Evolutionary conservation across 1,140 invertebrate species (phyloP).

Genomic region (Elysia chlorotica): DNA sequence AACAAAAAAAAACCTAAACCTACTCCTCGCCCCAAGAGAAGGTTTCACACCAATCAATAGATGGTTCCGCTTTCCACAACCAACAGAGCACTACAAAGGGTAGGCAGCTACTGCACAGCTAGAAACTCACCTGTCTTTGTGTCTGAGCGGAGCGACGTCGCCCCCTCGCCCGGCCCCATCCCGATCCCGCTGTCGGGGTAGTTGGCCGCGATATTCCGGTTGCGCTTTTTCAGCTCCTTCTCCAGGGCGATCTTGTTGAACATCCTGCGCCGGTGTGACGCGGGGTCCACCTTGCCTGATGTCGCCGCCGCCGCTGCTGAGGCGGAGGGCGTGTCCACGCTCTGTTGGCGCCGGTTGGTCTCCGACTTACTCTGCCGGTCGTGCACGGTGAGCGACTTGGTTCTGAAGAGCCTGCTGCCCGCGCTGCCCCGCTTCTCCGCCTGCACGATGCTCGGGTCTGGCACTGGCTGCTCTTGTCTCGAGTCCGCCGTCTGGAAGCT

Average conservation of each 20-base stretch:
- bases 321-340: slow-evolving; percentile 19
- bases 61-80: neutral
- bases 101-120: neutral
- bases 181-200: slow-evolving; percentile 59
- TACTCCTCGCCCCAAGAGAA: neutral
- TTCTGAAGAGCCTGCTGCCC: slow-evolving; percentile 23
- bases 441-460: too few species aligned
- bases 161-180: slow-evolving; percentile 41
- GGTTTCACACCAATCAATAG: neutral
- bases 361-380: slow-evolving; percentile 26
- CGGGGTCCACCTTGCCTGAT: slow-evolving; percentile 13
- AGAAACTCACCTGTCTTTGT: slow-evolving; percentile 26
- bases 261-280: slow-evolving; percentile 21
- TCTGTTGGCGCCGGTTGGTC: slow-evolving; percentile 15
- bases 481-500: neutral
- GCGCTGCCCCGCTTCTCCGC: too few species aligned
- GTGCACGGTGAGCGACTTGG: slow-evolving; percentile 34
- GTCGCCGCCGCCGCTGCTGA: neutral
- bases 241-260: slow-evolving; percentile 68
- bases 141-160: slow-evolving; percentile 28
- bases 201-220: slow-evolving; percentile 86
- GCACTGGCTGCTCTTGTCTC: too few species aligned
- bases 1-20: neutral
- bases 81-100: neutral
- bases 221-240: slow-evolving; percentile 93